Base-by-base conservation (phyloP, 1,140 invertebrate species). In the Nylanderia fulva region DNA sequence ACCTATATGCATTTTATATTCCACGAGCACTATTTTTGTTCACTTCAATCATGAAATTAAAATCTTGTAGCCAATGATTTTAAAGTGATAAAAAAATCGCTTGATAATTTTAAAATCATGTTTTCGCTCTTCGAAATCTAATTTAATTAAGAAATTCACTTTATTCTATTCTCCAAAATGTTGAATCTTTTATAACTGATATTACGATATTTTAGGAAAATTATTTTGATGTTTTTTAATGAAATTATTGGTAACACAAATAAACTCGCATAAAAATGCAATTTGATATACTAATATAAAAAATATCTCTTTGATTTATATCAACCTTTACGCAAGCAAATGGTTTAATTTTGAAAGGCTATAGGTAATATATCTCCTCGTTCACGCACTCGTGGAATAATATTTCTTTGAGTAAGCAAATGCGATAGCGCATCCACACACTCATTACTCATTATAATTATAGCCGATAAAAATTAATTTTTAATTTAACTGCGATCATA, bases 61-160 rank as follows among this genome's bases (percentile, higher is more conserved):
- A 77, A 52, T 36, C 11, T 64, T 66, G 39, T 42, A 13, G 58
- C 42, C 39, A 13, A 39, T 33, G n/a, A 64, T 64, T 64, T 48
- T 64, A 77, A 42, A 27, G 15, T 33, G 60, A 77, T 77, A 76
- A 48, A 27, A 64, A 77, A 45, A 13, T 60, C 7, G 18, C 33
- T 42, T 64, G n/a, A 64, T n/a, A 63, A 27, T 7, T 1, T 33
- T 52, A 13, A 64, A 64, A 77, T 52, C 29, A n/a, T 13, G 58
- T n/a, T 76, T 39, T 45, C 58, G 24, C 21, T 21, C 58, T 52
- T 52, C 42, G 8, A 8, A 77, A 13, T 45, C 39, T 63, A 61
- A 63, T 63, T 76, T 63, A 45, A 27, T 45, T 11, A 63, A 76
- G 27, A 33, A 33, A 52, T 77, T 77, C n/a, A 63, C 11, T 63